Percentiles rank a stretch among this genome's conserved stretches.
Evolutionary conservation across 2,888 invertebrate genomes (phyloP).

Genomic region (Ochropacha duplaris): DNA sequence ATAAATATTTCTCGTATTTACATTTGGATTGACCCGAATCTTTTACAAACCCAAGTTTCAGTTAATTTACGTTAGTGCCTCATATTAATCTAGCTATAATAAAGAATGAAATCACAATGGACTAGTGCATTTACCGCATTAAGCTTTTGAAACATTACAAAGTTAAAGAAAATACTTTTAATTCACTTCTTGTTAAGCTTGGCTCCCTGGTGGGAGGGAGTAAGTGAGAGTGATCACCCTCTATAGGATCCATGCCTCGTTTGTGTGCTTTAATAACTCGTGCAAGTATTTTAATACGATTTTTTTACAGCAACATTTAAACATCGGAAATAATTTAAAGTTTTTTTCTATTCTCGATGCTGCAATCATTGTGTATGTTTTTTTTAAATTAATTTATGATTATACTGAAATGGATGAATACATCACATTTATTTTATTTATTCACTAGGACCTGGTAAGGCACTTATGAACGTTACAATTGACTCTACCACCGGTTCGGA

Average conservation of each 20-base stretch:
- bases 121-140: not conserved
- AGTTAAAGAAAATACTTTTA: conserved; percentile 20
- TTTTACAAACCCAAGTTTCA: not conserved
- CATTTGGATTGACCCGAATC: not conserved
- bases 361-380: no score
- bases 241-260: conserved; percentile 24
- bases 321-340: no score
- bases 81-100: not conserved
- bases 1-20: not conserved
- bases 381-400: no score
- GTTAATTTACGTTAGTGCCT: not conserved
- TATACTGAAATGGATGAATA: no score
- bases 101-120: not conserved
- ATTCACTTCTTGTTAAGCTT: conserved; percentile 25
- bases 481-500: no score
- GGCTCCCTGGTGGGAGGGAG: conserved; percentile 36
- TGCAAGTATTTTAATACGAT: not conserved
- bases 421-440: no score
- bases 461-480: no score
- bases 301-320: no score
- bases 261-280: conserved; percentile 8
- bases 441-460: no score
- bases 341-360: no score
- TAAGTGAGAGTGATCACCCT: conserved; percentile 53
- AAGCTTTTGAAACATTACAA: conserved; percentile 17